Evolutionary conservation across 2,113 vertebrate genomes (phyloP).

Genomic region (Cromileptes altivelis): DNA sequence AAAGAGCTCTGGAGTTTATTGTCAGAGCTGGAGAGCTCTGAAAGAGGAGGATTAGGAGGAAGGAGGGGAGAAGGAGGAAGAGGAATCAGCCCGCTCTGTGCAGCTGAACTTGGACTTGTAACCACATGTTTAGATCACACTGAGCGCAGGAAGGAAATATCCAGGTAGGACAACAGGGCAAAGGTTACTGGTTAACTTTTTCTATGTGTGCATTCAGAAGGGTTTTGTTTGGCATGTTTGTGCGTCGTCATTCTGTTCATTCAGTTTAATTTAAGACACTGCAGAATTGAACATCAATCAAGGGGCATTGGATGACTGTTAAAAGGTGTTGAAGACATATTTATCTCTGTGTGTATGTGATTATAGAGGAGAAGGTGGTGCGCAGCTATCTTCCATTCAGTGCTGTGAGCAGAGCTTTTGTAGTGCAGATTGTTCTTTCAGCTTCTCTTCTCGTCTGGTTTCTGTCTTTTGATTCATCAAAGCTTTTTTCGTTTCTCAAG

Average conservation of each 20-base stretch:
- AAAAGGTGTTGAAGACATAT: too few species aligned
- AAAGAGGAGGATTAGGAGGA: slow-evolving; percentile 32
- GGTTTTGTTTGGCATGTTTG: too few species aligned
- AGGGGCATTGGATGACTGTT: neutral
- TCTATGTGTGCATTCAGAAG: too few species aligned
- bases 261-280: neutral
- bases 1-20: slow-evolving; percentile 38
- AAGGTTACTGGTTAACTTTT: slow-evolving; percentile 35
- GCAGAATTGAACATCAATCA: neutral
- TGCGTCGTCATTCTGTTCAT: neutral
- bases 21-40: slow-evolving; percentile 17
- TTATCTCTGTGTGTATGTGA: too few species aligned
- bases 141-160: neutral
- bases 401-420: neutral
- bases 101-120: slow-evolving; percentile 47
- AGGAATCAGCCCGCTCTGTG: neutral
- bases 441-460: neutral
- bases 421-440: neutral
- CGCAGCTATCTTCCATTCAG: too few species aligned
- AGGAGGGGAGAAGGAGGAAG: neutral
- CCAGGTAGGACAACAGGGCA: slow-evolving; percentile 50
- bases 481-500: neutral
- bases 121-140: neutral
- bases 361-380: too few species aligned
- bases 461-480: slow-evolving; percentile 5